Conservation (phyloP, 2,113 vertebrate genomes). For the Sminthopsis crassicaudata region DNA sequence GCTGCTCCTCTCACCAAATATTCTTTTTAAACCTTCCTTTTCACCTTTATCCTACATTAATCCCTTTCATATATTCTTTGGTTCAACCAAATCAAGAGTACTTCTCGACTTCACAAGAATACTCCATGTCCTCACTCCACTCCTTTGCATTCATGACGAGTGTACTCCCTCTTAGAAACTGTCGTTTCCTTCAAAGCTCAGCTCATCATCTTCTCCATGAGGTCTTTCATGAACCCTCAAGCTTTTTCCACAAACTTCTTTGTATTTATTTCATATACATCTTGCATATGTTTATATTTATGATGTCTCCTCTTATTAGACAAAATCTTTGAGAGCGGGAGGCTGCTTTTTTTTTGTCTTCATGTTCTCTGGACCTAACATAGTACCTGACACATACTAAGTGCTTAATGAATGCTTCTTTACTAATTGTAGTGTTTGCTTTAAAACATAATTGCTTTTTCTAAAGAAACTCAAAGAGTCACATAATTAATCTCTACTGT, state of each 20-base stretch:
- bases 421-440: background rate
- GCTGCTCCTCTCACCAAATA: background rate
- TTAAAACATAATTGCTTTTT: background rate
- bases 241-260: background rate
- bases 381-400: background rate
- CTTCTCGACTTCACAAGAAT: background rate
- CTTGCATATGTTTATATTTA: background rate
- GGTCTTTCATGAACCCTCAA: background rate
- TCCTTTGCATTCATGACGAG: background rate
- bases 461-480: background rate
- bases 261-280: background rate
- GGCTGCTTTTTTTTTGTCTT: background rate
- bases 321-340: background rate
- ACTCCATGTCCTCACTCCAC: background rate
- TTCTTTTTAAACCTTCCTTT: background rate
- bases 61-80: background rate
- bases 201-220: background rate
- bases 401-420: background rate
- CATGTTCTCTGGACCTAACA: background rate
- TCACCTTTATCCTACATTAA: background rate
- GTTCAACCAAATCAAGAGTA: background rate
- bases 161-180: background rate
- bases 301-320: background rate
- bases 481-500: background rate
- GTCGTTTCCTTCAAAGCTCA: background rate